Evolutionary conservation across 2,113 vertebrate species (phyloP).

Genomic region (Brienomyrus brachyistius): DNA sequence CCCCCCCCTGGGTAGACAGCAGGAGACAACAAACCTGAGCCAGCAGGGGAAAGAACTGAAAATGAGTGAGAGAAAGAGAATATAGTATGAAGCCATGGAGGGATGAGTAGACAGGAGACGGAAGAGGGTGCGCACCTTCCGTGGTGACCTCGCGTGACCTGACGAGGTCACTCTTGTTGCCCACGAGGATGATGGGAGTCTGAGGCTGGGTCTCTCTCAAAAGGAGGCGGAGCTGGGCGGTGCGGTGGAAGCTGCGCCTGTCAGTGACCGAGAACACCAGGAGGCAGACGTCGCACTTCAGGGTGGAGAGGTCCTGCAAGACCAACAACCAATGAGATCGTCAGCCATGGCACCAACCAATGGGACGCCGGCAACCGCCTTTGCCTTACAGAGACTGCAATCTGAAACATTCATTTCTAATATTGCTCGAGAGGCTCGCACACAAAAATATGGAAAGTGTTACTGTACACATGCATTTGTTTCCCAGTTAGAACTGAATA

Average conservation of each 20-base stretch:
- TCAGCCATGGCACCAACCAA: background rate
- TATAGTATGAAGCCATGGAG: background rate
- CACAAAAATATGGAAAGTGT: background rate
- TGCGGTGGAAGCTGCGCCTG: constrained; percentile 73
- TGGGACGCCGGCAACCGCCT: background rate
- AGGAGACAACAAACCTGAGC: background rate
- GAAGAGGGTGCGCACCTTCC: constrained; percentile 56
- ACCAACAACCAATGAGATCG: background rate
- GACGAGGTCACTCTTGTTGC: constrained; percentile 81
- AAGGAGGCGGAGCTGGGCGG: constrained; percentile 72
- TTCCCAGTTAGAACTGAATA: background rate
- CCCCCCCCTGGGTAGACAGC: background rate
- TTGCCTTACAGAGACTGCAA: background rate
- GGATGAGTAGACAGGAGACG: background rate
- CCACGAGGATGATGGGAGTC: constrained; percentile 80
- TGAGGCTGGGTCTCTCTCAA: constrained; percentile 73
- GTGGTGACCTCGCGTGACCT: constrained; percentile 73
- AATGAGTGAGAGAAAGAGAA: background rate
- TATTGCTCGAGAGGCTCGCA: background rate
- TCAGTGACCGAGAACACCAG: constrained; percentile 83
- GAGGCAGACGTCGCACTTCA: constrained; percentile 76
- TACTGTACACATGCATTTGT: background rate
- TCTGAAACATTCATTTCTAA: background rate
- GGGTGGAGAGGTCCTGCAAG: constrained; percentile 67
- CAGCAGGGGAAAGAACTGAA: background rate